phyloP scores from a whole-genome alignment of 2,797 vertebrate species.

The Cheracebus regulus region DNA sequence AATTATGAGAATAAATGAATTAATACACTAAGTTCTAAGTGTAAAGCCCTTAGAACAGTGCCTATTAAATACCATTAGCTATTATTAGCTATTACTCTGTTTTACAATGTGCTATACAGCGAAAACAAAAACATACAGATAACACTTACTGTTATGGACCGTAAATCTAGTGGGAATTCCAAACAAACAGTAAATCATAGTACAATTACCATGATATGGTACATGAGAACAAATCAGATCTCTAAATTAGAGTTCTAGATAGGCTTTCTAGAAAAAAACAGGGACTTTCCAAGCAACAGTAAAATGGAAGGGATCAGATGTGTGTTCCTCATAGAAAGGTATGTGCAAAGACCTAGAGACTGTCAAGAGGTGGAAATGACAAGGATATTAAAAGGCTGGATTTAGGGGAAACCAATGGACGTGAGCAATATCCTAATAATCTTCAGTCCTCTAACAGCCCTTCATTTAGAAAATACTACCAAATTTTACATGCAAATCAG shows the following conservation, averaged over 20 bases:
- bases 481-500: constrained; percentile 21
- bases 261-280: background rate
- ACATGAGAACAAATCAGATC: background rate
- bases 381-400: background rate
- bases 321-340: background rate
- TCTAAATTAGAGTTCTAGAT: background rate
- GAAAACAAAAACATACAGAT: background rate
- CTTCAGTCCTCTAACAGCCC: background rate
- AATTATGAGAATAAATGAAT: background rate
- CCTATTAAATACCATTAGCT: background rate
- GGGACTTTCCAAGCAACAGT: background rate
- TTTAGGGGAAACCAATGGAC: background rate
- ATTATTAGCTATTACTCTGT: background rate
- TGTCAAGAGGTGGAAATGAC: background rate
- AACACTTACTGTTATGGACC: background rate
- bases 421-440: background rate
- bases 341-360: background rate
- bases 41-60: background rate
- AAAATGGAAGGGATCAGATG: background rate
- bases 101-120: background rate
- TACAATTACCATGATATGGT: background rate
- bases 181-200: background rate
- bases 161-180: background rate
- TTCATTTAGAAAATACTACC: background rate
- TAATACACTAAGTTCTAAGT: background rate